These are phyloP conservation scores for Muscicapa adusta DNA, from an alignment of 2,113 vertebrate species.

Conservation along the genomic window DNA sequence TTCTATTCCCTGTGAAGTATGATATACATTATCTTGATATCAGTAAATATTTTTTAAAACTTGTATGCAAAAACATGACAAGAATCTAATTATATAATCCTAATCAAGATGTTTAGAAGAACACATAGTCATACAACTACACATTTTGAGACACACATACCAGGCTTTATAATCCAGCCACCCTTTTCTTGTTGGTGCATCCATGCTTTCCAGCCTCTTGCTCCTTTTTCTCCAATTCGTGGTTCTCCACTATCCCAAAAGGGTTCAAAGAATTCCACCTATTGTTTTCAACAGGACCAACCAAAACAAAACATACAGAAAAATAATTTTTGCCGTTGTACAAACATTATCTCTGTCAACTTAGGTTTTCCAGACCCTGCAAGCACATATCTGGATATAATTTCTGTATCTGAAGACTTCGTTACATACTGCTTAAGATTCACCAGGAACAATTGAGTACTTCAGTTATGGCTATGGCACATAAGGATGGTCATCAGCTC, in stretches of 20 bases:
- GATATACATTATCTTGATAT: not conserved
- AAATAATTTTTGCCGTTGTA: not conserved
- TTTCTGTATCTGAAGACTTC: not conserved
- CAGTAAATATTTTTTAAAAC: not conserved
- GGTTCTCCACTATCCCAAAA: conserved; percentile 97
- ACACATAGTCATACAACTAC: not conserved
- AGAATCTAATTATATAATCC: not conserved
- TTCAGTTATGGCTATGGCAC: not conserved
- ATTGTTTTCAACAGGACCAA: not conserved
- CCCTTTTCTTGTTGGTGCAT: conserved; percentile 95
- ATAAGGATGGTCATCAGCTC: not conserved
- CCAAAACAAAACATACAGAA: not conserved
- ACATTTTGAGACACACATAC: conserved; percentile 48
- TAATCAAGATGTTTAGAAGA: not conserved
- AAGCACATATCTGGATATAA: not conserved
- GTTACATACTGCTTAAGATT: not conserved
- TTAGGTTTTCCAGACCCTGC: not conserved
- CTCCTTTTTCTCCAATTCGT: conserved; percentile 86
- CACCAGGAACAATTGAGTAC: not conserved
- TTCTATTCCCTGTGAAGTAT: not conserved
- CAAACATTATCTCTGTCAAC: not conserved
- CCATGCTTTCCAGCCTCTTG: conserved; percentile 93
- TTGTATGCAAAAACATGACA: not conserved
- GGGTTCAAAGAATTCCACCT: conserved; percentile 94
- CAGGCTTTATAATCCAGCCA: conserved; percentile 86